Evolutionary conservation across 2,888 invertebrate species (phyloP).

Genomic region (Drosophila paramelanica): DNA sequence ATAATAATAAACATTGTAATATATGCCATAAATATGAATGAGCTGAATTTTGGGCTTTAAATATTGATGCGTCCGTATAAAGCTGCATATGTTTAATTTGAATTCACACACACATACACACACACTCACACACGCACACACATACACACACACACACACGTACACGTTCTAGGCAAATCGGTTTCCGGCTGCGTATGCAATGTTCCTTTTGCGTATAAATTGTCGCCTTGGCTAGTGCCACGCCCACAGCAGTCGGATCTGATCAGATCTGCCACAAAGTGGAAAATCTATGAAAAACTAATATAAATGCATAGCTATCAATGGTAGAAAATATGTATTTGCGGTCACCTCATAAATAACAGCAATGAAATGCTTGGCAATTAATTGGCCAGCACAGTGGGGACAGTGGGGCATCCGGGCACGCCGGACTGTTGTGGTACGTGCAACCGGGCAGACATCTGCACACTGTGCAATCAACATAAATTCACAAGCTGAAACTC

Average conservation of each 20-base stretch:
- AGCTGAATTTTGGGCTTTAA: slow-evolving; percentile 34
- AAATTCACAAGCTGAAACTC: slow-evolving; percentile 46
- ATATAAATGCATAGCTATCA: slow-evolving; percentile 53
- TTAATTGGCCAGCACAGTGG: slow-evolving; percentile 53
- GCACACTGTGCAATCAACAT: slow-evolving; percentile 67
- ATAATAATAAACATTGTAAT: slow-evolving; percentile 42
- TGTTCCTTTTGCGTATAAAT: slow-evolving; percentile 18
- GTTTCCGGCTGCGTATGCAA: slow-evolving; percentile 49
- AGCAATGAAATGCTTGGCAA: slow-evolving; percentile 69
- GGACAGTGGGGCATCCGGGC: background rate
- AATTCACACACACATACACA: slow-evolving; percentile 9
- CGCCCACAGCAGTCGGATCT: slow-evolving; percentile 17
- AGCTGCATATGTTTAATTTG: slow-evolving; percentile 24
- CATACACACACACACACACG: background rate
- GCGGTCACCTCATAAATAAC: slow-evolving; percentile 71
- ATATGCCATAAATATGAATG: slow-evolving; percentile 54
- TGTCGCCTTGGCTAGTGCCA: slow-evolving; percentile 16
- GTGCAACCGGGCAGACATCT: slow-evolving; percentile 34
- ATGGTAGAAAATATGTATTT: slow-evolving; percentile 54
- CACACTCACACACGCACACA: too few species aligned
- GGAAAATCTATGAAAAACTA: slow-evolving; percentile 26
- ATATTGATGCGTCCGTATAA: slow-evolving; percentile 38
- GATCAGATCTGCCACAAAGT: slow-evolving; percentile 19
- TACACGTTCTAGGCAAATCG: slow-evolving; percentile 4
- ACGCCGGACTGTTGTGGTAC: background rate